Percentiles rank a stretch among this genome's conserved stretches.
phyloP scores from a whole-genome alignment of 2,113 vertebrate genomes.

The Meleagris gallopavo region DNA sequence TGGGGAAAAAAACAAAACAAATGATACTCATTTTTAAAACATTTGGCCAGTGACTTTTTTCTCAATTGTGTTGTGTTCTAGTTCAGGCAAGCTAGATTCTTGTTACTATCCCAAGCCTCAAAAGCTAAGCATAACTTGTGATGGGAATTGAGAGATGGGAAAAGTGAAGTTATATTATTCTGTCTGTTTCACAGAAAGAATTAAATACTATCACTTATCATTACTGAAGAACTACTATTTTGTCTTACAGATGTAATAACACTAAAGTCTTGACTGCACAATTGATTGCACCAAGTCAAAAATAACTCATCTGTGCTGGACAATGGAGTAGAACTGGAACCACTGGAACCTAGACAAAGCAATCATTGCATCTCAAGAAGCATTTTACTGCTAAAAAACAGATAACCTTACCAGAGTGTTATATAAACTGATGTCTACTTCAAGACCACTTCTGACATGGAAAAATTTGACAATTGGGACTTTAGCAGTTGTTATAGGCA shows the following conservation, averaged over 20 bases:
- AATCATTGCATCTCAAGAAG: neutral
- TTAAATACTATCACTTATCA: neutral
- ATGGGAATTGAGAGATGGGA: neutral
- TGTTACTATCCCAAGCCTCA: neutral
- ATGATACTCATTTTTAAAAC: neutral
- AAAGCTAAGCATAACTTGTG: neutral
- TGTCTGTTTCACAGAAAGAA: neutral
- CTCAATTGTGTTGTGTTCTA: neutral
- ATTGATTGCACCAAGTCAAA: neutral
- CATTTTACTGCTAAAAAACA: neutral
- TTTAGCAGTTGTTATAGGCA: conserved; percentile 95
- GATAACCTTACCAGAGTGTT: conserved; percentile 89
- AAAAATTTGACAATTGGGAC: conserved; percentile 96
- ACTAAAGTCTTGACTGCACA: neutral
- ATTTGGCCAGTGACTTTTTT: neutral
- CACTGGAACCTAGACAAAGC: neutral
- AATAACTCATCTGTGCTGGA: neutral
- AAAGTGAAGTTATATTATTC: neutral
- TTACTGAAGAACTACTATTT: neutral
- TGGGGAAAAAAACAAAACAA: neutral
- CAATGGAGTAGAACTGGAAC: neutral
- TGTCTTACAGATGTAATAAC: neutral
- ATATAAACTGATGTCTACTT: conserved; percentile 96
- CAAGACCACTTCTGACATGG: conserved; percentile 90
- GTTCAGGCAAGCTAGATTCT: neutral